Evolutionary conservation across 2,113 vertebrate species (phyloP), one percentile per base, ranked within the genome.

Genomic region (Glareola pratincola): DNA sequence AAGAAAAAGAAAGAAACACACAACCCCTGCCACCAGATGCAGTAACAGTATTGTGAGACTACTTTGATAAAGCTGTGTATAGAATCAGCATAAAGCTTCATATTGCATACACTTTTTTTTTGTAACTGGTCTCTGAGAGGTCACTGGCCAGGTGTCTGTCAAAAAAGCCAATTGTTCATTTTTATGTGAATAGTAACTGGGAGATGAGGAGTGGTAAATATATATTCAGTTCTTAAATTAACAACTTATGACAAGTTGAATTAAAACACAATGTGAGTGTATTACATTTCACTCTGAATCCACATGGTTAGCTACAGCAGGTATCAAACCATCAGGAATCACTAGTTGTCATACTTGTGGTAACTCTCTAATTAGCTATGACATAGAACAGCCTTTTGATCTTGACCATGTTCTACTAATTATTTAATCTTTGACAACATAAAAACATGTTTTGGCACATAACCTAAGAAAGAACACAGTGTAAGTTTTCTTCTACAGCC

Each of bases 351-450:
- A 85, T 95, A 91, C 87, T 95, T 95, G 82, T 91, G 92, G 92
- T 84, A 92, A 89, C 72, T 94, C 94, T 93, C 81, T 97, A 97
- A 98, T 97, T 97, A 96, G 64, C 92, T 96, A 68, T 96, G 96
- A 97, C 94, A 94, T 47, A 85, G 80, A 85, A 69, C 59, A 89
- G 79, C 68, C 85, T 96, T 98, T 98, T 98, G 97, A 98, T 98
- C 97, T 96, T 97, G 91, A 96, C 93, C 91, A 72, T 91, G 90
- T 97, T 97, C 95, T 97, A 85, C 96, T 98, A 98, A 98, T 98
- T 98, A 96, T 98, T 98, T 98, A 96, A 97, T 98, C 93, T 96
- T 51, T 95, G 94, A 97, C 95, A 97, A 97, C 88, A 90, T 56
- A 85, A 94, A 96, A 97, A 92, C 79, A 85, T 75, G 81, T 96